Evolutionary conservation across 2,113 vertebrate species (phyloP).

Genomic region (Aspidoscelis tigris): DNA sequence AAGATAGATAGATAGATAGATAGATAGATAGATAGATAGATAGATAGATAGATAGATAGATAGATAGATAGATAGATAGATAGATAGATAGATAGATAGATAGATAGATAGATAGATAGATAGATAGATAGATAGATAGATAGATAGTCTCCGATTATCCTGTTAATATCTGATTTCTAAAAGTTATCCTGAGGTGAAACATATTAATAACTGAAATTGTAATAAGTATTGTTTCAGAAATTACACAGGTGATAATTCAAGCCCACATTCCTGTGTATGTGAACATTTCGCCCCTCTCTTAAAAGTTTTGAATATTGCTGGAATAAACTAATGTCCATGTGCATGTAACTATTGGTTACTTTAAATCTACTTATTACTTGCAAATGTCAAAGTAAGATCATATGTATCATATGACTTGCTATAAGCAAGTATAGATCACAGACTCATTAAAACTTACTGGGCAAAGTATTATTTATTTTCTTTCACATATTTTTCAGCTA

Average conservation of each 20-base stretch:
- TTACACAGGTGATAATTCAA: background rate
- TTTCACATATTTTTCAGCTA: conserved; percentile 22
- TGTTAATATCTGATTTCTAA: background rate
- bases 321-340: background rate
- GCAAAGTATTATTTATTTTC: background rate
- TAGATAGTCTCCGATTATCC: background rate
- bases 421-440: background rate
- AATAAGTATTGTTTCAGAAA: background rate
- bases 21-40: no score
- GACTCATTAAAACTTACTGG: background rate
- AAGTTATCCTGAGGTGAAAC: background rate
- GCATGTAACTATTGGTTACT: background rate
- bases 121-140: background rate
- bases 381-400: conserved; percentile 9
- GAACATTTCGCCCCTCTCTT: background rate
- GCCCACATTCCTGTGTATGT: background rate
- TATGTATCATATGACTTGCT: conserved; percentile 13
- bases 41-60: no score
- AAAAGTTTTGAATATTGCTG: background rate
- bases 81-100: no score
- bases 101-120: no score
- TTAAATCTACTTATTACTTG: no score
- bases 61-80: no score
- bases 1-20: no score
- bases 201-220: background rate